These are phyloP conservation scores for Rissa tridactyla DNA, from an alignment of 2,113 vertebrate species.

Conservation along the genomic window DNA sequence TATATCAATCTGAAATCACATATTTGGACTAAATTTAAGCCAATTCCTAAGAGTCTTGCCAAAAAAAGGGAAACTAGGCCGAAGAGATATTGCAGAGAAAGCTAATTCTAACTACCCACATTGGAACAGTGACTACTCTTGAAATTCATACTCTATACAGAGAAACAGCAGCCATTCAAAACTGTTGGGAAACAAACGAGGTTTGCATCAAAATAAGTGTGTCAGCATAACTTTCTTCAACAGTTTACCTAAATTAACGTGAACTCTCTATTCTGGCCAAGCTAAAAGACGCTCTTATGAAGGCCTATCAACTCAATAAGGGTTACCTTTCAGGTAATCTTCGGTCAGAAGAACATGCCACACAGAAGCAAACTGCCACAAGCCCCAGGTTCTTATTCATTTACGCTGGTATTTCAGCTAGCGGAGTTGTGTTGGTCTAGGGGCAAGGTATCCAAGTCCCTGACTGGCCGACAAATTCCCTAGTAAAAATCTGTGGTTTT, in stretches of 20 bases:
- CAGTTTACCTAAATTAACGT: background rate
- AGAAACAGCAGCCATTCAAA: background rate
- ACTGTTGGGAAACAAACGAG: background rate
- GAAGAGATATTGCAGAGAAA: background rate
- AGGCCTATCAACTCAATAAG: background rate
- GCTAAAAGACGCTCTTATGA: background rate
- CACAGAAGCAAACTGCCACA: background rate
- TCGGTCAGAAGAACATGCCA: background rate
- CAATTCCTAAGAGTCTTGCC: background rate
- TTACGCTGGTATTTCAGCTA: background rate
- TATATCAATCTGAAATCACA: background rate
- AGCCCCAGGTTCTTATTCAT: background rate
- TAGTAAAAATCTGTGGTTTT: background rate
- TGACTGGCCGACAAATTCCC: background rate
- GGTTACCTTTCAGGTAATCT: background rate
- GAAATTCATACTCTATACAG: background rate
- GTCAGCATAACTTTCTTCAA: background rate
- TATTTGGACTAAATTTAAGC: background rate
- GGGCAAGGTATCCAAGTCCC: background rate
- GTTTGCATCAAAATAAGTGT: background rate
- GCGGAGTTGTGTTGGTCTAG: background rate
- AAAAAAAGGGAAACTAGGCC: background rate
- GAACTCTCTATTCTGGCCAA: background rate
- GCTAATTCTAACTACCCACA: background rate
- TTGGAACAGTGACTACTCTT: background rate